phyloP scores from a whole-genome alignment of 2,113 vertebrate genomes.

The Entelurus aequoreus region DNA sequence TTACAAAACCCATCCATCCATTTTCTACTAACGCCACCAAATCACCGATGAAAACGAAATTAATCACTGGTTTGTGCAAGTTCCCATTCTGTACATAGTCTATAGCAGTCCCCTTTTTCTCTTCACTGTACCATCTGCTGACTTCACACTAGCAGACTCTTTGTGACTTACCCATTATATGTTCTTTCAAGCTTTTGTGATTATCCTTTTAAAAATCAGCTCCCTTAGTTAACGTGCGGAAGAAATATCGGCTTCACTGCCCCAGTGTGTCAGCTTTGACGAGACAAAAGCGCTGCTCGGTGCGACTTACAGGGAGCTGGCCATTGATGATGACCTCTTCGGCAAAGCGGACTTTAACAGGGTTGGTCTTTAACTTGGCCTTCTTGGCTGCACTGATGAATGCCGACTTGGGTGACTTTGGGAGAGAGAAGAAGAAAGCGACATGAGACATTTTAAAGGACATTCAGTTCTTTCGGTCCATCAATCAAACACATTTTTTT shows the following conservation, averaged over 20 bases:
- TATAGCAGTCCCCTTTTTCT: too few relatives aligned
- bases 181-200: too few relatives aligned
- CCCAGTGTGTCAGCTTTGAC: not conserved
- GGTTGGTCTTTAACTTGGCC: conserved; percentile 98
- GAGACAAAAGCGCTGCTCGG: conserved; percentile 14
- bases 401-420: conserved; percentile 95
- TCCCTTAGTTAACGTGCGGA: not conserved
- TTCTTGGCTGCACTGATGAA: conserved; percentile 99
- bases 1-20: too few relatives aligned
- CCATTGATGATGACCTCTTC: conserved; percentile 98
- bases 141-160: too few relatives aligned
- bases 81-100: too few relatives aligned
- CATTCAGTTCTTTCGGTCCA: conserved; percentile 4
- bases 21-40: too few relatives aligned
- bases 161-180: too few relatives aligned
- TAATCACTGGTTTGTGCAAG: too few relatives aligned
- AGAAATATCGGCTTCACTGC: not conserved
- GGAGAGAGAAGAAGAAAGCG: conserved; percentile 38
- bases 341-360: conserved; percentile 96
- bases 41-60: too few relatives aligned
- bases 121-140: too few relatives aligned
- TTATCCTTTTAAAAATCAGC: not conserved
- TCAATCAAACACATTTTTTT: not conserved
- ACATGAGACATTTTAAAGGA: conserved; percentile 29
- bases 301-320: conserved; percentile 89